Percentiles rank a stretch among this genome's conserved stretches.
Conservation (phyloP, 2,113 vertebrate species). For the Choloepus hoffmanni region DNA sequence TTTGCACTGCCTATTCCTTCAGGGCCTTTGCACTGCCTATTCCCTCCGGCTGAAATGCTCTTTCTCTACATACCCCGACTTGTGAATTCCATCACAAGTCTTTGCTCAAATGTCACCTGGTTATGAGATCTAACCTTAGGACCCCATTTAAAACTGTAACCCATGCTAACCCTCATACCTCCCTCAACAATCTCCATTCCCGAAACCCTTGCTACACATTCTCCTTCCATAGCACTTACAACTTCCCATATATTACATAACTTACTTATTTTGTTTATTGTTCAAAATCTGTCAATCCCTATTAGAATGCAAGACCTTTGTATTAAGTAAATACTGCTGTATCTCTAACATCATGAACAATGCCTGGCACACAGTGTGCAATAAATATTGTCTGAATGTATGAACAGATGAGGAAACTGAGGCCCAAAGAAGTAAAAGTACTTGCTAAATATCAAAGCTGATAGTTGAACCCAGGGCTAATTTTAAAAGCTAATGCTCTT, state of each 20-base stretch:
- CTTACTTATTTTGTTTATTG: not conserved
- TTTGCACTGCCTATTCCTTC: not conserved
- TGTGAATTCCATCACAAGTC: not conserved
- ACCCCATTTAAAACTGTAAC: conserved; percentile 21
- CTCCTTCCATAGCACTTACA: not conserved
- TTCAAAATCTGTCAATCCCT: not conserved
- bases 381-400: not conserved
- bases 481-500: not conserved
- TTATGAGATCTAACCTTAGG: not conserved
- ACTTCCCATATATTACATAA: not conserved
- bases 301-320: not conserved
- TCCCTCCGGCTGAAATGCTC: not conserved
- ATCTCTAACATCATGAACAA: not conserved
- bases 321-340: not conserved
- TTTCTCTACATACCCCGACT: not conserved
- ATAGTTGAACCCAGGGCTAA: not conserved
- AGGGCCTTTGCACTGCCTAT: too few species aligned
- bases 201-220: not conserved
- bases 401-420: not conserved
- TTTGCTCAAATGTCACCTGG: not conserved
- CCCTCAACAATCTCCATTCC: not conserved
- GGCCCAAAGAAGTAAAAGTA: not conserved
- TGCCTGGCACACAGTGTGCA: not conserved
- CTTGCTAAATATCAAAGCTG: not conserved
- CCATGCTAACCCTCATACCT: not conserved